Conservation (phyloP, 2,797 vertebrate species). For the Poeciliopsis turneri region DNA sequence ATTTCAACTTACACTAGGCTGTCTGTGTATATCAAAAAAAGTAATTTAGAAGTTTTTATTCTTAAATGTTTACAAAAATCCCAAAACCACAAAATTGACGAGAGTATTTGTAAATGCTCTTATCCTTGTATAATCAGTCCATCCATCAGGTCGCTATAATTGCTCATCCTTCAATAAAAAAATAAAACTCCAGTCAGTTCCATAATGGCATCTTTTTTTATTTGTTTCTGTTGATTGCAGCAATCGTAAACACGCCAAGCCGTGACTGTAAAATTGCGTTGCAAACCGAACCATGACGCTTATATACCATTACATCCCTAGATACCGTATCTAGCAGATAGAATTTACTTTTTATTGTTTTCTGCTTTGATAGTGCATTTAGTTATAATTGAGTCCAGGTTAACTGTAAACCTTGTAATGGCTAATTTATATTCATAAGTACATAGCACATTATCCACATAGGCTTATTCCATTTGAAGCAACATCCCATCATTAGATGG, state of each 20-base stretch:
- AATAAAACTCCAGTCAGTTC: background rate
- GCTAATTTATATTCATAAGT: background rate
- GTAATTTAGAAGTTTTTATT: background rate
- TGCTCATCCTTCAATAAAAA: background rate
- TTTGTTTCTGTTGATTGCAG: background rate
- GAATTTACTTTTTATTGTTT: background rate
- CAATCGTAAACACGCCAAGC: background rate
- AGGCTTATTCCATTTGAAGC: background rate
- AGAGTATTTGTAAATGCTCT: background rate
- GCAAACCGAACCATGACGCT: background rate
- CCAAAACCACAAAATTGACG: background rate
- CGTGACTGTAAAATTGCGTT: background rate
- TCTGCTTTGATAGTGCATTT: background rate
- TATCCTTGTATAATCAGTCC: background rate
- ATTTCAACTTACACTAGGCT: too few relatives aligned
- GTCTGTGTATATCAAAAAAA: too few relatives aligned
- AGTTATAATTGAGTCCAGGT: background rate
- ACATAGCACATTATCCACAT: background rate
- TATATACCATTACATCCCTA: background rate
- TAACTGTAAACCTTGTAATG: background rate
- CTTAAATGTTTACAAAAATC: background rate
- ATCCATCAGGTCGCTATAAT: background rate
- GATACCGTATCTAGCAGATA: background rate
- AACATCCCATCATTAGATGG: background rate
- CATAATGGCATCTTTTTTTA: background rate